These are phyloP conservation scores for Anas platyrhynchos DNA, from an alignment of 2,113 vertebrate genomes.

Conservation along the genomic window DNA sequence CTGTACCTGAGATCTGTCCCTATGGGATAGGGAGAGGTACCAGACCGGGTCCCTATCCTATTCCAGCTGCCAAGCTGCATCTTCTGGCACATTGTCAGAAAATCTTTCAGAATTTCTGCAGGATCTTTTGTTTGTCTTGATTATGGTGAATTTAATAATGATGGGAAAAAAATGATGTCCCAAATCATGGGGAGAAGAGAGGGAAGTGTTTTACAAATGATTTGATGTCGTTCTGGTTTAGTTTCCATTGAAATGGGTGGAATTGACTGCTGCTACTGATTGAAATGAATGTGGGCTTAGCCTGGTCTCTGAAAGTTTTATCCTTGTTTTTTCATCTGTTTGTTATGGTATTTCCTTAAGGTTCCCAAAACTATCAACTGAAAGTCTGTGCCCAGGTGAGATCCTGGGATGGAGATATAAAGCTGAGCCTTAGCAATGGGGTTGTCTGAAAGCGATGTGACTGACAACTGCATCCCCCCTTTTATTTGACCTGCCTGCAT, in stretches of 20 bases:
- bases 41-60: fast-evolving
- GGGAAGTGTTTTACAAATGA: not conserved
- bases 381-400: not conserved
- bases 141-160: not conserved
- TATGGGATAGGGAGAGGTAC: fast-evolving
- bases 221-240: not conserved
- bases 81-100: fast-evolving
- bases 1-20: not conserved
- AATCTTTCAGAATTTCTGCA: not conserved
- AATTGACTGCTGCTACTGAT: not conserved
- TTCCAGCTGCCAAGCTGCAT: not conserved
- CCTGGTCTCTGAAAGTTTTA: not conserved
- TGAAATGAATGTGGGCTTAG: not conserved
- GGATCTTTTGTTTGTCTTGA: not conserved
- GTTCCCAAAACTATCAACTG: not conserved
- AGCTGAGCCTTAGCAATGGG: not conserved
- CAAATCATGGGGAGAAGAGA: not conserved
- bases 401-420: not conserved
- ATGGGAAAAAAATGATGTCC: not conserved
- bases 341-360: not conserved
- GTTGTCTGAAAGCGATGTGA: not conserved
- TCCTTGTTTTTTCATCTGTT: not conserved
- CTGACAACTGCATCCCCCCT: not conserved
- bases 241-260: not conserved
- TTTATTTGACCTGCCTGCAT: not conserved